Conservation (phyloP, 2,797 vertebrate species). For the Cirrhinus molitorella region DNA sequence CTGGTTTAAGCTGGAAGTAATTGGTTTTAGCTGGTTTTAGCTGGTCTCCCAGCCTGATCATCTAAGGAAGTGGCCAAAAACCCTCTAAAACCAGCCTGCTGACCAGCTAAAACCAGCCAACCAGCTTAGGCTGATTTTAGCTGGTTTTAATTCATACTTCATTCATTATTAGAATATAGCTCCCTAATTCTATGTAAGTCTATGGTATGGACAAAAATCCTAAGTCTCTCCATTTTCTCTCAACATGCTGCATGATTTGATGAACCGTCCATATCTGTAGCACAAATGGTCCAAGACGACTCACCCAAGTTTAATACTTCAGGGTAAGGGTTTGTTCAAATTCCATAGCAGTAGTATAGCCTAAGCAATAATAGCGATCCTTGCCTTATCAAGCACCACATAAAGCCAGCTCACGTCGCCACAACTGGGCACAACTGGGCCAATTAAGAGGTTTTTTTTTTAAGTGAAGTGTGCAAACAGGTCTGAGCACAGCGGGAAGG, state of each 20-base stretch:
- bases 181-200: neutral
- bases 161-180: too few species aligned
- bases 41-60: too few species aligned
- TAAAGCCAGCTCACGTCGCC: constrained; percentile 46
- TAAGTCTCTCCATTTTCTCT: neutral
- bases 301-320: neutral
- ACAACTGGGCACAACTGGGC: constrained; percentile 62
- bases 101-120: too few species aligned
- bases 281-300: neutral
- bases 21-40: too few species aligned
- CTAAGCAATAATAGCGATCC: neutral
- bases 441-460: constrained; percentile 63
- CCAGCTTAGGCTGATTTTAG: too few species aligned
- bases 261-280: too few species aligned
- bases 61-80: too few species aligned
- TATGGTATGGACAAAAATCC: neutral
- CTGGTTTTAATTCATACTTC: too few species aligned
- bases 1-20: too few species aligned
- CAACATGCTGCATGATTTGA: neutral
- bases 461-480: constrained; percentile 52
- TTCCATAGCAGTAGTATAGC: neutral
- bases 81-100: too few species aligned
- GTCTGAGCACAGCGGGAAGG: constrained; percentile 55
- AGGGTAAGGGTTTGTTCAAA: neutral
- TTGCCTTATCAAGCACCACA: constrained; percentile 11